A percentile compares a stretch with the other conserved stretches of the same genome.
Evolutionary conservation across 2,113 vertebrate species (phyloP).

Genomic region (Electrona antarctica): DNA sequence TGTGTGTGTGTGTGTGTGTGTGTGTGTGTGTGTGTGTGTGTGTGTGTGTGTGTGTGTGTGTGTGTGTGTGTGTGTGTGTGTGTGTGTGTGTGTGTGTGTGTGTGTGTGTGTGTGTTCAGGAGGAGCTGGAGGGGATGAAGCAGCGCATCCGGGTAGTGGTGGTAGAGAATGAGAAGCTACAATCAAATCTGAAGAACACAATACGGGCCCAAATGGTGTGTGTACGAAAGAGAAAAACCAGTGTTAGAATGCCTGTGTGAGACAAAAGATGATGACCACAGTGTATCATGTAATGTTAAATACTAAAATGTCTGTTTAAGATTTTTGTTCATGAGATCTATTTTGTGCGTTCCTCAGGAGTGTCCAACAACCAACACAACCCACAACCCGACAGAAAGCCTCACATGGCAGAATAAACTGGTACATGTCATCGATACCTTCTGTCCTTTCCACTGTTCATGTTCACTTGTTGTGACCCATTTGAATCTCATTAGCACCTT

Average conservation of each 20-base stretch:
- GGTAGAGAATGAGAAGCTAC: conserved; percentile 89
- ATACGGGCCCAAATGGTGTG: conserved; percentile 11
- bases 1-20: background rate
- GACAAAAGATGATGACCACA: background rate
- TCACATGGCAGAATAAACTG: conserved; percentile 82
- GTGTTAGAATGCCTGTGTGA: conserved; percentile 23
- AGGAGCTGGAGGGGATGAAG: conserved; percentile 88
- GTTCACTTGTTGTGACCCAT: conserved; percentile 5
- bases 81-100: conserved; percentile 6
- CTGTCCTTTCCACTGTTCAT: background rate
- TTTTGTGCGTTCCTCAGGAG: conserved; percentile 39
- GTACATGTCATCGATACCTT: conserved; percentile 59
- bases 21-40: conserved; percentile 9
- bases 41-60: conserved; percentile 24
- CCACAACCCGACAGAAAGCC: conserved; percentile 49
- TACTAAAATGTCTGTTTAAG: background rate
- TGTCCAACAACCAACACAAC: conserved; percentile 18
- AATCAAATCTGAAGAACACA: conserved; percentile 80
- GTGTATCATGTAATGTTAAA: background rate
- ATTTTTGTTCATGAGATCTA: background rate
- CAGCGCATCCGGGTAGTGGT: conserved; percentile 81
- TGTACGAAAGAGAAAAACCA: conserved; percentile 17
- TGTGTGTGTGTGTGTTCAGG: conserved; percentile 74
- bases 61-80: background rate
- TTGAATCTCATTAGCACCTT: background rate